A percentile compares a stretch with the other conserved stretches of the same genome.
phyloP scores from a whole-genome alignment of 2,797 vertebrate genomes.

The Petrocephalus schoutedeni region DNA sequence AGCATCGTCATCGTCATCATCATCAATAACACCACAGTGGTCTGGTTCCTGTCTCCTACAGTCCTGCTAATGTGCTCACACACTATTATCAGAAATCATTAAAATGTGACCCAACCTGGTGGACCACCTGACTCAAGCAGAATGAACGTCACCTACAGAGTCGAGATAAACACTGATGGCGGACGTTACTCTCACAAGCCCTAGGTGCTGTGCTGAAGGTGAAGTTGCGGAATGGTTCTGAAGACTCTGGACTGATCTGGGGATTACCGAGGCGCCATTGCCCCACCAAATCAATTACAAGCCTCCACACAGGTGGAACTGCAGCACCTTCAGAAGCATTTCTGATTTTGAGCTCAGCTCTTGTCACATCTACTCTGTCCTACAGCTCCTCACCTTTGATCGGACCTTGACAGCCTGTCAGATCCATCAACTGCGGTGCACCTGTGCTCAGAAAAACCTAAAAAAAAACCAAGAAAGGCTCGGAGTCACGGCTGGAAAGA shows the following conservation, averaged over 20 bases:
- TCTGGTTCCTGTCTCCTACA: neutral
- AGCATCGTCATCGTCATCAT: neutral
- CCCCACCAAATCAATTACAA: neutral
- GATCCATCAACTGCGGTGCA: neutral
- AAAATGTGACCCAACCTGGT: neutral
- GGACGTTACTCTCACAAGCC: too few species aligned
- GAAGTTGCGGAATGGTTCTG: neutral
- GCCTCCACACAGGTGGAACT: neutral
- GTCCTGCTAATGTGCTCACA: neutral
- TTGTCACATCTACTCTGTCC: neutral
- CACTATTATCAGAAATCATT: neutral
- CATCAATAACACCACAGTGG: neutral
- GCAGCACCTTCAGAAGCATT: neutral
- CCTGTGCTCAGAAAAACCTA: neutral
- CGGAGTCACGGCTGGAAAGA: neutral
- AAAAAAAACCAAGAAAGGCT: neutral
- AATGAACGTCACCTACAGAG: neutral
- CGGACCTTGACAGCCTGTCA: neutral
- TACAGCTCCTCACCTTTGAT: neutral
- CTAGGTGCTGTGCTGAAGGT: neutral
- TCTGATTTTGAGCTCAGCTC: neutral
- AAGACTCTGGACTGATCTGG: neutral
- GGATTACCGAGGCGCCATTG: neutral
- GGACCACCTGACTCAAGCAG: neutral
- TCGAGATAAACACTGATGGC: neutral